A percentile compares a stretch with the other conserved stretches of the same genome.
These are phyloP conservation scores for Hippopotamyrus pictus DNA, from an alignment of 2,797 vertebrate genomes.

Conservation along the genomic window DNA sequence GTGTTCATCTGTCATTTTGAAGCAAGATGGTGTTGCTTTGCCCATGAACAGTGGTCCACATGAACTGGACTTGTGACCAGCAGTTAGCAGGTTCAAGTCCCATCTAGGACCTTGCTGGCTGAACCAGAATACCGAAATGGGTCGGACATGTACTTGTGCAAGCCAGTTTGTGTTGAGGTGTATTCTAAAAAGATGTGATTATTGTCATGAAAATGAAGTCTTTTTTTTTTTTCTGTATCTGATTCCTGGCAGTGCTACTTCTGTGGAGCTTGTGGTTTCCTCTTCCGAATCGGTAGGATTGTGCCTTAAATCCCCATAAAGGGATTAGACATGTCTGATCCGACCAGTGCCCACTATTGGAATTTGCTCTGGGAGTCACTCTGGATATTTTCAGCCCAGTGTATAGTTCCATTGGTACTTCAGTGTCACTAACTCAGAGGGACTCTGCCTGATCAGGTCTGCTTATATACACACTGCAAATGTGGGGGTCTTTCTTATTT, in stretches of 20 bases:
- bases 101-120: neutral
- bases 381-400: neutral
- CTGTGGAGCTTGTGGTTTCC: neutral
- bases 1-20: neutral
- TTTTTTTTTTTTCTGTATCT: neutral
- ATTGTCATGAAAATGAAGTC: neutral
- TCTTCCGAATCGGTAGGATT: neutral
- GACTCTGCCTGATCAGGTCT: neutral
- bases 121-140: neutral
- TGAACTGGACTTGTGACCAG: neutral
- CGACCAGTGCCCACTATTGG: constrained; percentile 7
- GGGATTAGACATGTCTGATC: constrained; percentile 32
- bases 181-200: neutral
- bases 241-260: neutral
- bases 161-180: neutral
- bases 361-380: neutral
- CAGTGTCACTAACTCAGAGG: neutral
- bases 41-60: neutral
- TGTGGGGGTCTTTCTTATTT: neutral
- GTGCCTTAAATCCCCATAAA: constrained; percentile 40
- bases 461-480: neutral
- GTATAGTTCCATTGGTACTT: neutral
- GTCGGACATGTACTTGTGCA: neutral
- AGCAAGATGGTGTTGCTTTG: neutral
- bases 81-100: neutral